phyloP scores from a whole-genome alignment of 2,888 invertebrate species.

The Diaphora mendica region DNA sequence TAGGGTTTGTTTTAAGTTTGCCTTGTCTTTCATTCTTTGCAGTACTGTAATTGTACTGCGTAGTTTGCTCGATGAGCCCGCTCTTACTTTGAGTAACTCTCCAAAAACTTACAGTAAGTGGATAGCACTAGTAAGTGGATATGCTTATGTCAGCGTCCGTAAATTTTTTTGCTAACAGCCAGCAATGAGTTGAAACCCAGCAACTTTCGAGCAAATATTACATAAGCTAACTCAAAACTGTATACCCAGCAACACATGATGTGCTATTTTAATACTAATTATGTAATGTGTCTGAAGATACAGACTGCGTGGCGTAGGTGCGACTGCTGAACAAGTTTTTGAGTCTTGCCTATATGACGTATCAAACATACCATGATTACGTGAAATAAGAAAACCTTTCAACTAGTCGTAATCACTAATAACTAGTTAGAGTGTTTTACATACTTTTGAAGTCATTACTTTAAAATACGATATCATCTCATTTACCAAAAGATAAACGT shows the following conservation, averaged over 20 bases:
- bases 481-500: neutral
- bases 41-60: too few species aligned
- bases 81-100: neutral
- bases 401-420: neutral
- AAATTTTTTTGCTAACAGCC: constrained; percentile 36
- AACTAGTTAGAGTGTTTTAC: neutral
- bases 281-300: constrained; percentile 57
- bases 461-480: neutral
- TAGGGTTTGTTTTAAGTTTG: too few species aligned
- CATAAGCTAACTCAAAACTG: constrained; percentile 35
- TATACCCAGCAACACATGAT: constrained; percentile 33
- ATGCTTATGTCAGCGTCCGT: constrained; percentile 33
- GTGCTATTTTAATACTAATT: constrained; percentile 42
- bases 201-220: constrained; percentile 49
- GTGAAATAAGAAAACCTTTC: constrained; percentile 16
- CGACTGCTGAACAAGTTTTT: constrained; percentile 15
- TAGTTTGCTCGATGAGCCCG: too few species aligned
- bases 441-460: neutral
- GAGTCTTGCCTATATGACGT: constrained; percentile 17
- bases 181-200: constrained; percentile 37
- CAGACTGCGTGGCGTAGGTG: constrained; percentile 66
- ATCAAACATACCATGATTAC: constrained; percentile 15
- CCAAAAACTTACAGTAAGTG: neutral
- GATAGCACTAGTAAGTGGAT: neutral
- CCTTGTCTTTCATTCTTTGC: too few species aligned